Percentiles rank a stretch among this genome's conserved stretches.
These are phyloP conservation scores for Parochlus steinenii DNA, from an alignment of 2,888 invertebrate species.

Conservation along the genomic window DNA sequence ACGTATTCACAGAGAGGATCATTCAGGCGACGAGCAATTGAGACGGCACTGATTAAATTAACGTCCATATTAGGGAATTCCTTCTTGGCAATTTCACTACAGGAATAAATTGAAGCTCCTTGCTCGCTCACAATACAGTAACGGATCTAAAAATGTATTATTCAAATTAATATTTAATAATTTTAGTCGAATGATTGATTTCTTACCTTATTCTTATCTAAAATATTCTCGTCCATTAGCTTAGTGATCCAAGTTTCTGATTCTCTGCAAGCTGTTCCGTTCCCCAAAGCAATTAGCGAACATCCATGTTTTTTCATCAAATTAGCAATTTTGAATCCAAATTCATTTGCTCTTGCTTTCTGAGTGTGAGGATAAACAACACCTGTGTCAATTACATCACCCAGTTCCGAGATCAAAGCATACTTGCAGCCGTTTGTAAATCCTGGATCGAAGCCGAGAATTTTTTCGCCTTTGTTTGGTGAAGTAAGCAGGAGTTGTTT, in stretches of 20 bases:
- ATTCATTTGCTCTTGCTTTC: constrained; percentile 22
- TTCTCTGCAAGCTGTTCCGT: constrained; percentile 79
- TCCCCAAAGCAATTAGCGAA: constrained; percentile 72
- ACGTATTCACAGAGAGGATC: constrained; percentile 85
- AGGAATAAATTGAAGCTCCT: constrained; percentile 86
- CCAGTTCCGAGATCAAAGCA: constrained; percentile 58
- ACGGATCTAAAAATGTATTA: too few species aligned
- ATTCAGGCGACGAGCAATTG: constrained; percentile 72
- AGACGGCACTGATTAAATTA: constrained; percentile 31
- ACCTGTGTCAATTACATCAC: constrained; percentile 47
- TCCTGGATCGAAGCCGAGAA: constrained; percentile 83
- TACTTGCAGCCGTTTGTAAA: constrained; percentile 79
- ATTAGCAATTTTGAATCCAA: constrained; percentile 28
- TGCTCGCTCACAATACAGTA: constrained; percentile 78
- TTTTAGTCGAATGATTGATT: too few species aligned
- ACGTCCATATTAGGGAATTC: constrained; percentile 57
- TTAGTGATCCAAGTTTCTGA: constrained; percentile 58
- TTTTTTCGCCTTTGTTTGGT: constrained; percentile 61
- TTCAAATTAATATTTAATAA: too few species aligned
- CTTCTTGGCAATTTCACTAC: constrained; percentile 64
- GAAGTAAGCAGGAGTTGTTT: constrained; percentile 65
- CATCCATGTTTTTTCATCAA: constrained; percentile 43
- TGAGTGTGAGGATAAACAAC: constrained; percentile 49
- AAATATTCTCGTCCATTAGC: constrained; percentile 36
- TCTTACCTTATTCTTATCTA: constrained; percentile 37